Conservation (phyloP, 2,888 invertebrate genomes). For the Trichogramma dendrolimi region DNA sequence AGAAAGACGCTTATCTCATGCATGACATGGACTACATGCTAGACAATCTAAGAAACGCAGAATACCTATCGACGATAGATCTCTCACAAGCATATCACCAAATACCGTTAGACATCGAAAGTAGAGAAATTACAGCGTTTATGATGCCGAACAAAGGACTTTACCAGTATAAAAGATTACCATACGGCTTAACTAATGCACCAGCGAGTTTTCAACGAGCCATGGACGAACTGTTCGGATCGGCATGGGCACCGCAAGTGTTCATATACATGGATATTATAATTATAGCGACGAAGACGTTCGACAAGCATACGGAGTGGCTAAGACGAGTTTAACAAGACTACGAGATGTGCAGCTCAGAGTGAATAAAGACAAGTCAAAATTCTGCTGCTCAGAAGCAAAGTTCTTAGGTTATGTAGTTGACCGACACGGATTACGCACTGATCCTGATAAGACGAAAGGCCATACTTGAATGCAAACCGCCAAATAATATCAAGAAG, state of each 20-base stretch:
- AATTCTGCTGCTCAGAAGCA: neutral
- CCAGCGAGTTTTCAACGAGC: neutral
- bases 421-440: neutral
- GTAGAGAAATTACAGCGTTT: too few species aligned
- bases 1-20: too few species aligned
- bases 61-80: too few species aligned
- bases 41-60: too few species aligned
- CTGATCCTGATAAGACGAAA: neutral
- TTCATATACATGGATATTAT: neutral
- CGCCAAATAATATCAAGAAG: neutral
- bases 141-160: too few species aligned
- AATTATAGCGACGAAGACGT: neutral
- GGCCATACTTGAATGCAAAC: neutral
- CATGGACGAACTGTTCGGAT: neutral
- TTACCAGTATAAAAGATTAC: too few species aligned
- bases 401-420: neutral
- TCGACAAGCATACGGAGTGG: neutral
- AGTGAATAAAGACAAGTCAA: neutral
- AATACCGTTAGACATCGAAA: too few species aligned
- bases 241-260: neutral
- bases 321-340: neutral
- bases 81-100: too few species aligned
- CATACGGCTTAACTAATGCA: neutral
- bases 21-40: too few species aligned
- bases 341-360: neutral